Evolutionary conservation across 2,888 invertebrate species (phyloP).

Genomic region (Caenorhabditis uteleia): DNA sequence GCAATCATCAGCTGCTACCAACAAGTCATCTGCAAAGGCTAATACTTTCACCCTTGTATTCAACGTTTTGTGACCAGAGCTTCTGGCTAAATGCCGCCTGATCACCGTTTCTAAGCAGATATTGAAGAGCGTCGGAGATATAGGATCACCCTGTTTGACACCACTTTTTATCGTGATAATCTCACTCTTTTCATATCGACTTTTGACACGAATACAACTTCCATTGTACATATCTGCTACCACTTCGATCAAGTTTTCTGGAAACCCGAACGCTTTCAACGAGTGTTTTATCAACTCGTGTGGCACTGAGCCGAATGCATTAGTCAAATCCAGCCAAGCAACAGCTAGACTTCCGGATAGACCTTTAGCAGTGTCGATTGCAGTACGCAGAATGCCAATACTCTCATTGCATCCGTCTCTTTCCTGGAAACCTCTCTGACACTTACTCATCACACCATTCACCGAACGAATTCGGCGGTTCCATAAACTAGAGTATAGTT

Average conservation of each 20-base stretch:
- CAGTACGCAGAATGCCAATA: slow-evolving; percentile 13
- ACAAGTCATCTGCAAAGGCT: slow-evolving; percentile 36
- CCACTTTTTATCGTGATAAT: slow-evolving; percentile 50
- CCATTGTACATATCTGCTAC: slow-evolving; percentile 17
- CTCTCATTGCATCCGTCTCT: slow-evolving; percentile 8
- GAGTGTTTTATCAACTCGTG: slow-evolving; percentile 4
- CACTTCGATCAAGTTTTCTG: not conserved
- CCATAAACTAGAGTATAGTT: slow-evolving; percentile 5
- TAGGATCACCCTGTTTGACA: slow-evolving; percentile 69
- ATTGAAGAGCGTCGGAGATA: slow-evolving; percentile 69
- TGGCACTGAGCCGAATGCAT: slow-evolving; percentile 25
- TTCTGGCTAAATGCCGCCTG: slow-evolving; percentile 1
- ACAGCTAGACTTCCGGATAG: slow-evolving; percentile 1
- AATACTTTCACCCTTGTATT: slow-evolving; percentile 7
- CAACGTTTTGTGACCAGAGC: not conserved
- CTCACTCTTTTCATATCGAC: slow-evolving; percentile 5
- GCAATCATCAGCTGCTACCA: slow-evolving; percentile 5
- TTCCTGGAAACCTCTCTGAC: slow-evolving; percentile 5
- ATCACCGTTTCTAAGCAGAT: slow-evolving; percentile 62
- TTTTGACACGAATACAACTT: slow-evolving; percentile 8
- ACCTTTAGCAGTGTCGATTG: slow-evolving; percentile 12
- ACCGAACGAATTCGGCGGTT: not conserved
- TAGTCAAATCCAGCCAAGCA: slow-evolving; percentile 21
- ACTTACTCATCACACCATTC: slow-evolving; percentile 5
- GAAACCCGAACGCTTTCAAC: slow-evolving; percentile 6